Evolutionary conservation across 2,888 invertebrate genomes (phyloP).

Genomic region (Mesoligia furuncula): DNA sequence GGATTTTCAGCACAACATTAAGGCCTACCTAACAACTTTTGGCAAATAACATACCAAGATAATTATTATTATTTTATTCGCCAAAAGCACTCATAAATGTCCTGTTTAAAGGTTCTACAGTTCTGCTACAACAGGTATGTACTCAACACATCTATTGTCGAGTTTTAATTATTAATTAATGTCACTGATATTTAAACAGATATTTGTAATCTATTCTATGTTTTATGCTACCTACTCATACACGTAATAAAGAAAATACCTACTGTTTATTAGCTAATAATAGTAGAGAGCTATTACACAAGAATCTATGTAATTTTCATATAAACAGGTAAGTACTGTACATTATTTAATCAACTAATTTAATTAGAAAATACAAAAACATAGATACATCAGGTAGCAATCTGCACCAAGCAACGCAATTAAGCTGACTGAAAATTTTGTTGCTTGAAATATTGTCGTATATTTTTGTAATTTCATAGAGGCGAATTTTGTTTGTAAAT

Average conservation of each 20-base stretch:
- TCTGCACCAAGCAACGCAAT: conserved; percentile 4
- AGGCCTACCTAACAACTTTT: conserved; percentile 49
- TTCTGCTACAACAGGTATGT: conserved; percentile 16
- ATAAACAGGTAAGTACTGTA: conserved; percentile 55
- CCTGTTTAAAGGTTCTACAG: conserved; percentile 23
- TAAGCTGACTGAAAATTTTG: background rate
- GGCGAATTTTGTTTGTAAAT: conserved; percentile 3
- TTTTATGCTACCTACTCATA: conserved; percentile 42
- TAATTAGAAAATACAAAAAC: conserved; percentile 4
- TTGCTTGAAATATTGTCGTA: background rate
- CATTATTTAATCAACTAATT: conserved; percentile 37
- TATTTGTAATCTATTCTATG: conserved; percentile 46
- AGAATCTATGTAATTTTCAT: conserved; percentile 36
- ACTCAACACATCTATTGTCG: conserved; percentile 41
- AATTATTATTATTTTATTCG: conserved; percentile 10
- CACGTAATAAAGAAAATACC: conserved; percentile 43
- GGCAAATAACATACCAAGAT: background rate
- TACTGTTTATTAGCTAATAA: conserved; percentile 29
- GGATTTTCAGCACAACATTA: conserved; percentile 36
- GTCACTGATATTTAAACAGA: conserved; percentile 40
- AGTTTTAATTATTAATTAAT: conserved; percentile 29
- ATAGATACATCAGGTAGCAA: background rate
- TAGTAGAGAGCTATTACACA: conserved; percentile 59
- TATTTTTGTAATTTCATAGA: conserved; percentile 1
- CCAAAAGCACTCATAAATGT: conserved; percentile 25